Conservation (phyloP, 2,797 vertebrate species). For the Spea hammondii region DNA sequence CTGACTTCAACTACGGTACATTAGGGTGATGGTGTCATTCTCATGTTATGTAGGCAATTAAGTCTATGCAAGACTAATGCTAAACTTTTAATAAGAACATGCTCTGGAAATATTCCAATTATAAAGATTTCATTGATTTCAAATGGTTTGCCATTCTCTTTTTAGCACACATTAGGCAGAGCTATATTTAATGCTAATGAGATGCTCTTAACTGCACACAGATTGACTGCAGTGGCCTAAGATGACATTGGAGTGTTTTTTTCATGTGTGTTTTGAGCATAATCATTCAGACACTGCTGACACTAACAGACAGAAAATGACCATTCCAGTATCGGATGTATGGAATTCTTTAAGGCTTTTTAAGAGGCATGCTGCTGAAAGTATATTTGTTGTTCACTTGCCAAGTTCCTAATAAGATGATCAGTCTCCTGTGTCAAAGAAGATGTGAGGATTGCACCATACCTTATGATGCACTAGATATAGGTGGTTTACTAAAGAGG, state of each 20-base stretch:
- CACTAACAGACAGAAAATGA: neutral
- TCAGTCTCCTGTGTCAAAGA: too few species aligned
- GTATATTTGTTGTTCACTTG: too few species aligned
- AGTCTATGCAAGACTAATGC: neutral
- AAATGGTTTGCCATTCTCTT: neutral
- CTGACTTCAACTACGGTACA: neutral
- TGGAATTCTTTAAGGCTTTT: neutral
- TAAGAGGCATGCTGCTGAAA: too few species aligned
- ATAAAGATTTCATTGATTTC: conserved; percentile 3
- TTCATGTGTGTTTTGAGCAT: neutral
- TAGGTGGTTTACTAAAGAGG: too few species aligned
- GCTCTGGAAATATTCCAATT: neutral
- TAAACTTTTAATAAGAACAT: conserved; percentile 12
- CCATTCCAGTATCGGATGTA: neutral
- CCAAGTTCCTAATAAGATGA: too few species aligned
- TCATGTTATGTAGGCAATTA: conserved; percentile 7
- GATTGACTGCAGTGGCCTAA: neutral
- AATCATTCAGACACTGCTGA: neutral
- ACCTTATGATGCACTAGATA: too few species aligned
- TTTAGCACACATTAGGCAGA: neutral
- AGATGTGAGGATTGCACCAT: too few species aligned
- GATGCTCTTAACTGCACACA: conserved; percentile 1
- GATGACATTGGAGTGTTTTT: neutral
- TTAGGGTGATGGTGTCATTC: neutral
- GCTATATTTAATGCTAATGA: neutral